Percentiles rank a stretch among this genome's conserved stretches.
Conservation (phyloP, 2,113 vertebrate species). For the Ammodytes dubius region DNA sequence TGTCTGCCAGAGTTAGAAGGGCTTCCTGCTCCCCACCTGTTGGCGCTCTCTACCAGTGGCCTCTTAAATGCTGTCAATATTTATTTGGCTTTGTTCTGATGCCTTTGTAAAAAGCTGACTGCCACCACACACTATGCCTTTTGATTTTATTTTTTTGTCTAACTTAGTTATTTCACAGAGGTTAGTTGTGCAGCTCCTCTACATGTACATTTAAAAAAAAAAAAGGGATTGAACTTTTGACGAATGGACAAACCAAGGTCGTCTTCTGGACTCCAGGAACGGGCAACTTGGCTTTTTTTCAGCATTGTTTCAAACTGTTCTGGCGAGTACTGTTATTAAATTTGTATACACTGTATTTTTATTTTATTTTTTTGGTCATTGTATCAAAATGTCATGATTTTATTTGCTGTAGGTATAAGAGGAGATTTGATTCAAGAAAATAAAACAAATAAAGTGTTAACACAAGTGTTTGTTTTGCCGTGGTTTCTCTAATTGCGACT, state of each 20-base stretch:
- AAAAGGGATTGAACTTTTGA: slow-evolving; percentile 62
- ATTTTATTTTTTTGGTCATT: slow-evolving; percentile 86
- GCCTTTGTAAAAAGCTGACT: slow-evolving; percentile 87
- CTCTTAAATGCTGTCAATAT: slow-evolving; percentile 89
- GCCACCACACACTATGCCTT: slow-evolving; percentile 82
- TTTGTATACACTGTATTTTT: slow-evolving; percentile 89
- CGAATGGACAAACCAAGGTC: slow-evolving; percentile 34
- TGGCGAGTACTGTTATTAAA: slow-evolving; percentile 70
- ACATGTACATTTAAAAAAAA: slow-evolving; percentile 56
- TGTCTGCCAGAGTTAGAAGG: slow-evolving; percentile 91
- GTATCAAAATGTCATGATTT: slow-evolving; percentile 83
- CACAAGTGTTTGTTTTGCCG: slow-evolving; percentile 74
- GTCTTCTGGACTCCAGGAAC: slow-evolving; percentile 56
- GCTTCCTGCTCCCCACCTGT: slow-evolving; percentile 89
- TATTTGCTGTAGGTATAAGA: slow-evolving; percentile 91
- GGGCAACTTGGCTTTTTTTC: slow-evolving; percentile 85
- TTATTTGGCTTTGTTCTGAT: slow-evolving; percentile 94
- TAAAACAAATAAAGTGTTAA: slow-evolving; percentile 93
- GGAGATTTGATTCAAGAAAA: slow-evolving; percentile 91
- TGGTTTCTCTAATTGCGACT: background rate
- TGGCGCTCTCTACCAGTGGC: slow-evolving; percentile 90
- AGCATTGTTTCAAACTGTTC: slow-evolving; percentile 80
- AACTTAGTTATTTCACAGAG: slow-evolving; percentile 86
- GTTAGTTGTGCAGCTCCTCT: slow-evolving; percentile 72
- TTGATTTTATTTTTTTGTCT: slow-evolving; percentile 70